phyloP scores from a whole-genome alignment of 2,888 invertebrate genomes.

The Clepsis dumicolana region DNA sequence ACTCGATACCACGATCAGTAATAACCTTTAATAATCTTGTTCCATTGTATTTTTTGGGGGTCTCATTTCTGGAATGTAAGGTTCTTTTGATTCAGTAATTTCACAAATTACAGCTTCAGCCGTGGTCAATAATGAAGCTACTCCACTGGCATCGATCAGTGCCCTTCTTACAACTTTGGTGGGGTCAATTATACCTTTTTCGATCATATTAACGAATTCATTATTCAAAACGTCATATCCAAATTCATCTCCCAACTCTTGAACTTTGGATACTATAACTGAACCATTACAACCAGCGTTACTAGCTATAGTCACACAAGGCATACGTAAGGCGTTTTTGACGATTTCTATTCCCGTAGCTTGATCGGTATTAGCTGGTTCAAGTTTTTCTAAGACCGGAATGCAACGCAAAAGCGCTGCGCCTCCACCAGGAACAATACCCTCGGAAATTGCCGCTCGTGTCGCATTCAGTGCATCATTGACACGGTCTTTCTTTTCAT shows the following conservation, averaged over 20 bases:
- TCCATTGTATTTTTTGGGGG: neutral
- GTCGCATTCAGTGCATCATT: slow-evolving; percentile 98
- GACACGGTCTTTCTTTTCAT: slow-evolving; percentile 98
- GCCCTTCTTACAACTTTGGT: slow-evolving; percentile 89
- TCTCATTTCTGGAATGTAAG: neutral
- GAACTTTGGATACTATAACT: slow-evolving; percentile 95
- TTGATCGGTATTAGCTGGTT: slow-evolving; percentile 91
- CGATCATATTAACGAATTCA: slow-evolving; percentile 95
- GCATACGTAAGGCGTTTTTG: slow-evolving; percentile 93
- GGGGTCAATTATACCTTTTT: slow-evolving; percentile 97
- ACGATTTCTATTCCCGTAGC: slow-evolving; percentile 93
- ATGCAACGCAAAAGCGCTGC: slow-evolving; percentile 94
- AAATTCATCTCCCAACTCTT: slow-evolving; percentile 89
- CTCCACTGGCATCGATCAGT: slow-evolving; percentile 74
- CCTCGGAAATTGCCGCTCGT: slow-evolving; percentile 97
- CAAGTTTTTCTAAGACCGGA: slow-evolving; percentile 88
- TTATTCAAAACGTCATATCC: slow-evolving; percentile 96
- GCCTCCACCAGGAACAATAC: slow-evolving; percentile 98
- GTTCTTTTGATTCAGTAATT: slow-evolving; percentile 49
- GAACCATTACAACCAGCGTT: slow-evolving; percentile 97
- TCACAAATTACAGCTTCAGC: slow-evolving; percentile 99
- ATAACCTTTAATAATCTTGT: neutral
- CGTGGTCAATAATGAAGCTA: slow-evolving; percentile 87
- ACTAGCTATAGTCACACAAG: slow-evolving; percentile 94
- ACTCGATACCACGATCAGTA: neutral